Evolutionary conservation across 2,888 invertebrate species (phyloP).

Genomic region (Xestoiulus laeticollis): DNA sequence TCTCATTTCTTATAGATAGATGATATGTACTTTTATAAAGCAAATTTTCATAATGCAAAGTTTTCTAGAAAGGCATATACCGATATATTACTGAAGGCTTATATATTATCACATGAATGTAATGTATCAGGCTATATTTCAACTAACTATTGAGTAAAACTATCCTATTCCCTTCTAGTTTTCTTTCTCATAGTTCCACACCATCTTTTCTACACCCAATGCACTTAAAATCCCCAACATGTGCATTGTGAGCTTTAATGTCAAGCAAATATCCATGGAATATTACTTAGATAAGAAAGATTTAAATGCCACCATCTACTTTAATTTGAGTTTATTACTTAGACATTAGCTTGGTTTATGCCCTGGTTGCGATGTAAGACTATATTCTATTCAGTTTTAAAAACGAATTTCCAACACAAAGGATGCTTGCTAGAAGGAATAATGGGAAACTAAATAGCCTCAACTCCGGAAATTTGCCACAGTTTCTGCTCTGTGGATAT

Average conservation of each 20-base stretch:
- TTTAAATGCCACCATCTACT: neutral
- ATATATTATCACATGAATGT: no score
- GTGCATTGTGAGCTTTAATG: neutral
- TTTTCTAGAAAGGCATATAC: no score
- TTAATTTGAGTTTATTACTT: constrained; percentile 28
- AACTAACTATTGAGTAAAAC: no score
- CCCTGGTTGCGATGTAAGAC: constrained; percentile 23
- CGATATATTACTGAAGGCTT: no score
- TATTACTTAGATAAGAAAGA: neutral
- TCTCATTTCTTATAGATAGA: no score
- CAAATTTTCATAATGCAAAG: no score
- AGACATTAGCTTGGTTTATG: neutral
- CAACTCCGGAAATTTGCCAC: constrained; percentile 31
- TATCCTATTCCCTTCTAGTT: no score
- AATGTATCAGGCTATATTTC: no score
- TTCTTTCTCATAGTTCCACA: no score
- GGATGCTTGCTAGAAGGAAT: constrained; percentile 33
- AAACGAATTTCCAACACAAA: constrained; percentile 15
- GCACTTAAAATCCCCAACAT: neutral
- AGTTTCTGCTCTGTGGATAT: constrained; percentile 28
- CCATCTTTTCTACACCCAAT: no score
- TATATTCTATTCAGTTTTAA: constrained; percentile 28
- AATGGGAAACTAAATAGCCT: constrained; percentile 37
- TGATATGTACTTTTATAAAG: no score
- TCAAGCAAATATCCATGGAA: neutral